Evolutionary conservation across 2,888 invertebrate genomes (phyloP).

Genomic region (Cecidostiba fungosa): DNA sequence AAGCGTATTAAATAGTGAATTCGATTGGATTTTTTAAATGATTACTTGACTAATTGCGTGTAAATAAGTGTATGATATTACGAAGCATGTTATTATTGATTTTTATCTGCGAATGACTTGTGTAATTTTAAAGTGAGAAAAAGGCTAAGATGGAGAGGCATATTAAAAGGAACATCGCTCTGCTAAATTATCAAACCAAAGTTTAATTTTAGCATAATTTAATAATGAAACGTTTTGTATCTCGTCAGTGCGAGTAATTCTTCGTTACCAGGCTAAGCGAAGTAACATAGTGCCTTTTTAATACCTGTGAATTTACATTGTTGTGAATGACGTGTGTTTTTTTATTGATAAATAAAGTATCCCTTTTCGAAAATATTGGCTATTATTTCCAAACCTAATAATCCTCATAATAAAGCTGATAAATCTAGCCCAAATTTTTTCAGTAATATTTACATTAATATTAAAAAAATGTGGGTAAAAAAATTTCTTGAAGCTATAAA

Average conservation of each 20-base stretch:
- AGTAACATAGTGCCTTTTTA: conserved; percentile 60
- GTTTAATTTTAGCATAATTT: conserved; percentile 59
- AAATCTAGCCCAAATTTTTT: too few species aligned
- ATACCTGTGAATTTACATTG: conserved; percentile 56
- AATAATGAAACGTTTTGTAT: conserved; percentile 31
- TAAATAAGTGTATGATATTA: conserved; percentile 61
- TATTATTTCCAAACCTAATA: neutral
- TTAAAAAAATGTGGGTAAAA: too few species aligned
- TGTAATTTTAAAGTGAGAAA: conserved; percentile 20
- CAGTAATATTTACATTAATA: too few species aligned
- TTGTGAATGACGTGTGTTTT: conserved; percentile 59
- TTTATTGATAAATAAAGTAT: conserved; percentile 56
- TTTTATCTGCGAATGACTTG: conserved; percentile 43
- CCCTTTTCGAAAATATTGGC: conserved; percentile 26
- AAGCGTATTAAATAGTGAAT: neutral
- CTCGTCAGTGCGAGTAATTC: conserved; percentile 15
- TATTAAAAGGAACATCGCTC: conserved; percentile 18
- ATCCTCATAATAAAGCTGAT: too few species aligned
- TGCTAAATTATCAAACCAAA: conserved; percentile 62
- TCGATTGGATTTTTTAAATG: conserved; percentile 21
- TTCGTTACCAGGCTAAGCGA: conserved; percentile 48
- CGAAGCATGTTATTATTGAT: conserved; percentile 37
- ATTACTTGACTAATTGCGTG: conserved; percentile 37
- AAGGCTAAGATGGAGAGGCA: neutral
- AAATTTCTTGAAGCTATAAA: too few species aligned